Percentiles rank a stretch among this genome's conserved stretches.
Conservation (phyloP, 1,140 invertebrate genomes). For the Bathynomus jamesi region DNA sequence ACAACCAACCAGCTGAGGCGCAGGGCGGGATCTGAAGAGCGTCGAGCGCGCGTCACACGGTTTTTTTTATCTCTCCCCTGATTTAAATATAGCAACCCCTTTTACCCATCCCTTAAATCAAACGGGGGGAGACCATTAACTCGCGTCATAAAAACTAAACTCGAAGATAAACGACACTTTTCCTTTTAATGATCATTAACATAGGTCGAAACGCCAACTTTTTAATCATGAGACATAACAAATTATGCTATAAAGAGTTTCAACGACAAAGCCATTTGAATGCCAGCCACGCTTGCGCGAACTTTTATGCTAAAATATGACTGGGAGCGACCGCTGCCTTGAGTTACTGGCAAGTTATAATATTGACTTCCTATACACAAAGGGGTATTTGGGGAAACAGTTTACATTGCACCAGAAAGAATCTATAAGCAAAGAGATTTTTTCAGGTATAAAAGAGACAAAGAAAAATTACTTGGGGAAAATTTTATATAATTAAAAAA, state of each 20-base stretch:
- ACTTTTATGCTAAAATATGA: background rate
- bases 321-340: background rate
- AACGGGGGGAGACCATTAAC: background rate
- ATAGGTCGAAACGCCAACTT: background rate
- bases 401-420: background rate
- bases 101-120: background rate
- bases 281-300: background rate
- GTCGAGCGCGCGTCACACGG: background rate
- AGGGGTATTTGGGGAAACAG: background rate
- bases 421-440: background rate
- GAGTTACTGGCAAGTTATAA: background rate
- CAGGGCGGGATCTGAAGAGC: background rate
- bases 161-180: background rate
- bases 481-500: too few species aligned
- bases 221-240: background rate
- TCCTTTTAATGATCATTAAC: background rate
- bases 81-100: slow-evolving; percentile 1
- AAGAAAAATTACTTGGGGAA: too few species aligned
- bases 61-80: background rate
- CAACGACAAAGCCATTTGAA: background rate
- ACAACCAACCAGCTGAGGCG: background rate
- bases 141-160: background rate
- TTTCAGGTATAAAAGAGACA: background rate
- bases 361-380: background rate
- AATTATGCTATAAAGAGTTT: background rate